Conservation (phyloP, 2,797 vertebrate species). For the Melopsittacus undulatus region DNA sequence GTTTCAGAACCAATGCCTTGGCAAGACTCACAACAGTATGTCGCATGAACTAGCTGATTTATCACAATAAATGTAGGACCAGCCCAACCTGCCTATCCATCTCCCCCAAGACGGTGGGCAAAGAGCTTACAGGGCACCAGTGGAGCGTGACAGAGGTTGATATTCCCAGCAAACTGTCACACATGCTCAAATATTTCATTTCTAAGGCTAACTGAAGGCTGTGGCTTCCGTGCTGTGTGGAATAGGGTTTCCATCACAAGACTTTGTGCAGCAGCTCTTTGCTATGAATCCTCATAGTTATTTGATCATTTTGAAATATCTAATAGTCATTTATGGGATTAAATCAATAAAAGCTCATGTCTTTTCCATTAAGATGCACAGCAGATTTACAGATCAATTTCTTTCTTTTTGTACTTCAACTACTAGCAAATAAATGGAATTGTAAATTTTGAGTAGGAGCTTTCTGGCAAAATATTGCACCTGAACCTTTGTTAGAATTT, state of each 20-base stretch:
- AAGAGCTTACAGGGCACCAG: not conserved
- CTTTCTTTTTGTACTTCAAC: not conserved
- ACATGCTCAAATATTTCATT: conserved; percentile 41
- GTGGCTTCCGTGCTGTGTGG: not conserved
- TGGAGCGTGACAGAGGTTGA: not conserved
- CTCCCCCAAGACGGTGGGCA: not conserved
- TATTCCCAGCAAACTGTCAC: conserved; percentile 44
- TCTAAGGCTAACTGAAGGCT: conserved; percentile 10
- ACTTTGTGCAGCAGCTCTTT: not conserved
- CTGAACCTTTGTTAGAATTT: not conserved
- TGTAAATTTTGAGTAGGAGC: conserved; percentile 25
- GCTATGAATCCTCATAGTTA: not conserved
- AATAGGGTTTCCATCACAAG: conserved; percentile 22
- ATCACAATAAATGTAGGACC: not conserved
- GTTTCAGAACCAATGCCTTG: not conserved
- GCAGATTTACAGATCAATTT: conserved; percentile 39
- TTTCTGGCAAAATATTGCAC: conserved; percentile 18
- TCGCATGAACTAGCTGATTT: not conserved
- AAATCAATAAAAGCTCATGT: conserved; percentile 46
- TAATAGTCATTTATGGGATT: not conserved
- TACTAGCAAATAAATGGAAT: conserved; percentile 30
- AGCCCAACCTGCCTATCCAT: not conserved
- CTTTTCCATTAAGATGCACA: conserved; percentile 27
- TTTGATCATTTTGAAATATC: conserved; percentile 31
- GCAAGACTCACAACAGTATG: not conserved